A percentile compares a stretch with the other conserved stretches of the same genome.
Evolutionary conservation across 2,113 vertebrate species (phyloP).

Genomic region (Peucedramus taeniatus): DNA sequence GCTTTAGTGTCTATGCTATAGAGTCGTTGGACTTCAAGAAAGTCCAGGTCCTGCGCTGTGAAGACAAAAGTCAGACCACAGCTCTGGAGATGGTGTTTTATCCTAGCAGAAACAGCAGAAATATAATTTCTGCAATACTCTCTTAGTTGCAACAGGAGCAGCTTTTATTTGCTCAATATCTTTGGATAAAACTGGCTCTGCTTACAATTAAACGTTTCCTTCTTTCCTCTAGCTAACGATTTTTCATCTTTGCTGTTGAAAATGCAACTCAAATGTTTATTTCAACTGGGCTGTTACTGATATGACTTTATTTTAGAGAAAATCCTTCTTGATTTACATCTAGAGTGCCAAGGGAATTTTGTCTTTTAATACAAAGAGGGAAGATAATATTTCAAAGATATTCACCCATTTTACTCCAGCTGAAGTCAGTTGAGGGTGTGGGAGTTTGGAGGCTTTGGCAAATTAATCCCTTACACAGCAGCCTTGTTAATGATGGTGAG

Average conservation of each 20-base stretch:
- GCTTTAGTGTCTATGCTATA: not conserved
- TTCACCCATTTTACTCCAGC: not conserved
- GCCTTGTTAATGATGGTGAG: not conserved
- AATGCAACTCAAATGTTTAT: not conserved
- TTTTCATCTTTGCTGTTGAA: not conserved
- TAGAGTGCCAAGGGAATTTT: not conserved
- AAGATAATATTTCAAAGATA: not conserved
- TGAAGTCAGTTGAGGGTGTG: not conserved
- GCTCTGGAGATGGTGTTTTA: not conserved
- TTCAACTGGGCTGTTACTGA: not conserved
- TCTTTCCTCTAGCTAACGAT: not conserved
- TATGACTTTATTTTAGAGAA: not conserved
- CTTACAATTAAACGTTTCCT: not conserved
- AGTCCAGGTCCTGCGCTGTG: not conserved
- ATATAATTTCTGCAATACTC: not conserved
- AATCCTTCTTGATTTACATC: not conserved
- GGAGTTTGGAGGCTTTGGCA: not conserved
- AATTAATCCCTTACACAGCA: not conserved
- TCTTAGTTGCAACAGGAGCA: not conserved
- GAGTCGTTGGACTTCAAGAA: not conserved
- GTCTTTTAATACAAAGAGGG: not conserved
- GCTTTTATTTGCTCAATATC: not conserved
- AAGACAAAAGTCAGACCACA: not conserved
- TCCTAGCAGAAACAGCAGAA: not conserved
- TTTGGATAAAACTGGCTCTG: not conserved